A percentile compares a stretch with the other conserved stretches of the same genome.
Evolutionary conservation across 2,888 invertebrate genomes (phyloP).

Genomic region (Drosophila anceps): DNA sequence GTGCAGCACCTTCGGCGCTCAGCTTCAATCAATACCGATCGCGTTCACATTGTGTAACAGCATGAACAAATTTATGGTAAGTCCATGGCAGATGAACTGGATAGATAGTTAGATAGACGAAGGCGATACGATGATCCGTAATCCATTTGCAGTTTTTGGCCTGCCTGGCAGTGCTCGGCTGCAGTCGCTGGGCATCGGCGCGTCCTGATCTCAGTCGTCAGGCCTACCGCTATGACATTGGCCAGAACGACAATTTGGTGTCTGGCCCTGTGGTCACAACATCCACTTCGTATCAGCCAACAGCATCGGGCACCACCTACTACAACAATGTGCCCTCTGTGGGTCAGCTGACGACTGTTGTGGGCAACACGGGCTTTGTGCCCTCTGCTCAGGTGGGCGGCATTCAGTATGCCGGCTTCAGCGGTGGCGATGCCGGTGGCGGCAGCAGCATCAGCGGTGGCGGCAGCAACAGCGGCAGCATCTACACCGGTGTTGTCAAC

Average conservation of each 20-base stretch:
- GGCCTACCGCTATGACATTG: constrained; percentile 76
- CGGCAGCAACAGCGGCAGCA: constrained; percentile 20
- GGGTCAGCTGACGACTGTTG: constrained; percentile 49
- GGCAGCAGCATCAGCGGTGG: constrained; percentile 7
- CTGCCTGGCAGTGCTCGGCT: constrained; percentile 65
- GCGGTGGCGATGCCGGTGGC: constrained; percentile 25
- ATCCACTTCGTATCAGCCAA: constrained; percentile 67
- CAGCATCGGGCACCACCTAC: constrained; percentile 71
- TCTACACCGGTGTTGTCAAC: constrained; percentile 32
- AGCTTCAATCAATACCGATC: constrained; percentile 39
- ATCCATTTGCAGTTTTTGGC: constrained; percentile 63
- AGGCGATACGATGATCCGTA: not conserved
- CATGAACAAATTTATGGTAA: constrained; percentile 81
- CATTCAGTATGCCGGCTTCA: constrained; percentile 9
- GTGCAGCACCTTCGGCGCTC: constrained; percentile 58
- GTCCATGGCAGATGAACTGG: constrained; percentile 21
- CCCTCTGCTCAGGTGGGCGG: constrained; percentile 28
- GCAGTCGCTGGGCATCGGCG: constrained; percentile 55
- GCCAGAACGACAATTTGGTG: constrained; percentile 57
- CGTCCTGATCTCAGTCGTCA: constrained; percentile 82
- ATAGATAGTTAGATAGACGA: not conserved
- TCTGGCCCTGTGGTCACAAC: constrained; percentile 40
- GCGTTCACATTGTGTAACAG: constrained; percentile 26
- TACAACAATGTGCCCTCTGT: constrained; percentile 59
- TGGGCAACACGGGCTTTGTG: constrained; percentile 37